Evolutionary conservation across 2,888 invertebrate genomes (phyloP).

Genomic region (Mesorhabditis spiculigera): DNA sequence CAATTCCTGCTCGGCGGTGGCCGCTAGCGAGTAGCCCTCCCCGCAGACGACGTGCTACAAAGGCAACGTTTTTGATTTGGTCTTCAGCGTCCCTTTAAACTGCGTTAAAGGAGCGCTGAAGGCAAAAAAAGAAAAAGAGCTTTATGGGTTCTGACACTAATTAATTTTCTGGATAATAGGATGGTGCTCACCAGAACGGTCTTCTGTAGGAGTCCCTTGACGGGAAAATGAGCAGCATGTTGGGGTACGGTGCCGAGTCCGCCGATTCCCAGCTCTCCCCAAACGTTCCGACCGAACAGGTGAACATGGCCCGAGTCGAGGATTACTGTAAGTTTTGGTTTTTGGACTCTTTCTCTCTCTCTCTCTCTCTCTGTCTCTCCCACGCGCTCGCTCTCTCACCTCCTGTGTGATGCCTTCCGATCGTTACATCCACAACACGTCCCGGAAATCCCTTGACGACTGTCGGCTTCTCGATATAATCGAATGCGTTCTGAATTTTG

Average conservation of each 20-base stretch:
- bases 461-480: slow-evolving; percentile 61
- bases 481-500: slow-evolving; percentile 58
- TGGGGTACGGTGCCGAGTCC: slow-evolving; percentile 58
- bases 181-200: slow-evolving; percentile 34
- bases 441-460: slow-evolving; percentile 65
- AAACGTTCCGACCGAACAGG: slow-evolving; percentile 69
- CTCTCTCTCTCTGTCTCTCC: slow-evolving; percentile 6
- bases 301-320: slow-evolving; percentile 66
- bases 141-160: background rate
- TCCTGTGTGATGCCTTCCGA: slow-evolving; percentile 66
- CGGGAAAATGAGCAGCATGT: slow-evolving; percentile 59
- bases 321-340: slow-evolving; percentile 56
- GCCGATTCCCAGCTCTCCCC: slow-evolving; percentile 69
- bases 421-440: slow-evolving; percentile 66
- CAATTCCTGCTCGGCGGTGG: slow-evolving; percentile 69
- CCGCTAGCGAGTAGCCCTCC: slow-evolving; percentile 69
- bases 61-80: background rate
- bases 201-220: slow-evolving; percentile 60
- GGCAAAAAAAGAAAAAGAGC: too few relatives aligned
- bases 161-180: background rate
- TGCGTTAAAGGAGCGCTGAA: too few relatives aligned
- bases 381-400: slow-evolving; percentile 13
- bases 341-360: background rate
- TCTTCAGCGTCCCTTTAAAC: too few relatives aligned
- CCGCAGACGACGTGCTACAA: slow-evolving; percentile 69